Percentiles rank a stretch among this genome's conserved stretches.
Conservation (phyloP, 2,797 vertebrate species). For the Xiphorhynchus erythropygius region DNA sequence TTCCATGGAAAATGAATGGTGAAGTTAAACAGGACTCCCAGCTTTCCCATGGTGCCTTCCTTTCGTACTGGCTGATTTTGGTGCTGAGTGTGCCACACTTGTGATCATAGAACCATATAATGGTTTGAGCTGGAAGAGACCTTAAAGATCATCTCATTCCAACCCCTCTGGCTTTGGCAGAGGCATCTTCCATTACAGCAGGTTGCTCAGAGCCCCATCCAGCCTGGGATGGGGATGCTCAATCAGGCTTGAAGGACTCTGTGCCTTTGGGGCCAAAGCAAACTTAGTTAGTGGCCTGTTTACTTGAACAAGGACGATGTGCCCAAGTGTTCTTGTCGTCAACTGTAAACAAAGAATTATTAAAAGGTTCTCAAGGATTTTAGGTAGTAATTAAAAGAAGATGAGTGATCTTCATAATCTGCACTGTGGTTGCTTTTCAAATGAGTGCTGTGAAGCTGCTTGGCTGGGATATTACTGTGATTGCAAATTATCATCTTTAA, state of each 20-base stretch:
- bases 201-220: neutral
- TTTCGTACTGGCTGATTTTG: fast-evolving
- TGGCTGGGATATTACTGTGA: neutral
- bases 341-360: neutral
- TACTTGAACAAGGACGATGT: neutral
- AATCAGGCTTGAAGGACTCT: neutral
- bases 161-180: neutral
- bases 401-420: neutral
- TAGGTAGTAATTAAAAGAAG: neutral
- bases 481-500: neutral
- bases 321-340: neutral
- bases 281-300: neutral
- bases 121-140: neutral
- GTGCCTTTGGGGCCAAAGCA: neutral
- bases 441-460: neutral
- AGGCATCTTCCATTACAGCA: neutral
- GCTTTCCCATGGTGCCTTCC: neutral
- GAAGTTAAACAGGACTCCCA: neutral
- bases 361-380: neutral
- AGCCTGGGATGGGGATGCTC: neutral
- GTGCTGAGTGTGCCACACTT: neutral
- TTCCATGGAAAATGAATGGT: neutral
- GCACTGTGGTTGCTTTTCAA: neutral
- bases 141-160: neutral
- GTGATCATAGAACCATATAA: neutral